phyloP scores from a whole-genome alignment of 2,113 vertebrate species.

The Accipiter cooperii region DNA sequence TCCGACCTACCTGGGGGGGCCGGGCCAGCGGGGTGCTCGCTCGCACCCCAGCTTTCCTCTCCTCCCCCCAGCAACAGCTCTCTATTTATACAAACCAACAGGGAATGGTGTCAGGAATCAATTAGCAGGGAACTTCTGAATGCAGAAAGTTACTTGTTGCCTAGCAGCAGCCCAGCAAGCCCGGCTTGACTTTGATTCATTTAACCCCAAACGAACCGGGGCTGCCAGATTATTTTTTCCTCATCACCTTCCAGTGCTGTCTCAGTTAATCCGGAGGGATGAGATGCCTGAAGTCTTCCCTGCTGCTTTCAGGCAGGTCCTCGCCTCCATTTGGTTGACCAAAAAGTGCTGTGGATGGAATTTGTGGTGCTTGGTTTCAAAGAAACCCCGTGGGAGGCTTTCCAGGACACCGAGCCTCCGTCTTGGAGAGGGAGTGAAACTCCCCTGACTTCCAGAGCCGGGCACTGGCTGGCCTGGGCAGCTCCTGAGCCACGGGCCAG shows the following conservation, averaged over 20 bases:
- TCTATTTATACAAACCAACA: background rate
- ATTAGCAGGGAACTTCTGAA: conserved; percentile 49
- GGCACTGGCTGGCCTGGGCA: background rate
- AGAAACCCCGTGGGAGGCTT: background rate
- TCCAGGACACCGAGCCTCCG: rapidly evolving
- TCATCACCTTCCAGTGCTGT: background rate
- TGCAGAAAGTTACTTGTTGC: conserved; percentile 58
- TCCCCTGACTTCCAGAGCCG: background rate
- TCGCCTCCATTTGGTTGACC: background rate
- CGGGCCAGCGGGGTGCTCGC: background rate
- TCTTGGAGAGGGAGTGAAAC: background rate
- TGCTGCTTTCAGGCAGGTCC: background rate
- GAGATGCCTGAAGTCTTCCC: background rate
- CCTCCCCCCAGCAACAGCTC: background rate
- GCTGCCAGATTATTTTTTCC: background rate
- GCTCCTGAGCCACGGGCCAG: background rate
- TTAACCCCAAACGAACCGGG: conserved; percentile 35
- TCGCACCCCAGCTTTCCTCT: background rate
- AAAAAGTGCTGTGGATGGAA: background rate
- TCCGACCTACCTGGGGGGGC: background rate
- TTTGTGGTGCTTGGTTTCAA: background rate
- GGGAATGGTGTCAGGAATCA: conserved; percentile 50
- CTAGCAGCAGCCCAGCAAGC: conserved; percentile 59
- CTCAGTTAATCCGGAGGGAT: background rate
- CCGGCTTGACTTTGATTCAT: conserved; percentile 28